Base-by-base conservation (phyloP, 37 sponge, comb jelly and placozoan genomes). In the Haliclona indistincta region DNA sequence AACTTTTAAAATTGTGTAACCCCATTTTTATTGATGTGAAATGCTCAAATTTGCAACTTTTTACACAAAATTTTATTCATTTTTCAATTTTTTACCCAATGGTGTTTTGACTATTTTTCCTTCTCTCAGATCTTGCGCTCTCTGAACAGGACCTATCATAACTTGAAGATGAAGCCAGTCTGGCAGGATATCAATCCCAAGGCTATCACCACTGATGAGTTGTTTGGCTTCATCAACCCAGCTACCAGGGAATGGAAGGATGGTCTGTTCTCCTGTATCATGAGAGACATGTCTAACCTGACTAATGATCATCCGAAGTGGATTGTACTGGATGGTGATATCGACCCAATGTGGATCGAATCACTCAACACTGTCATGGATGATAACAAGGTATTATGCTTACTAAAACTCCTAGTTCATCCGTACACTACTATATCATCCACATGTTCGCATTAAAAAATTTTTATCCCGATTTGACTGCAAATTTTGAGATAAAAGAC, bases 341-440 rank as follows among this genome's bases (percentile, higher is more conserved):
- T 98, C 79, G 99, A 98, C 60, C 96, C 99, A 43, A 98, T 98
- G 99, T 98, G 99, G 99, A 98, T 98, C 42, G 99, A 98, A 73
- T 98, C 99, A 8, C 96, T 98, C 43, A 98, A 98, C 68, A 98
- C 99, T 63, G 99, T 98, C 63, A 98, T 98, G 99, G 99, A 98
- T 67, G 99, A 98, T 71, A 98, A 98, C 83, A 98, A 98, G 74
- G 97, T 96, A n/a, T n/a, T n/a, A n/a, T n/a, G n/a, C n/a, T n/a
- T n/a, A n/a, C n/a, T n/a, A n/a, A n/a, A n/a, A n/a, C n/a, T n/a
- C n/a, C n/a, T n/a, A n/a, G n/a, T n/a, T n/a, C n/a, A n/a, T n/a
- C n/a, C n/a, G n/a, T n/a, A n/a, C n/a, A n/a, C n/a, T n/a, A n/a
- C n/a, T n/a, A n/a, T n/a, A n/a, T n/a, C n/a, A n/a, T n/a, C n/a